Evolutionary conservation across 2,797 vertebrate genomes (phyloP).

Genomic region (Melanotaenia parkinsoni): DNA sequence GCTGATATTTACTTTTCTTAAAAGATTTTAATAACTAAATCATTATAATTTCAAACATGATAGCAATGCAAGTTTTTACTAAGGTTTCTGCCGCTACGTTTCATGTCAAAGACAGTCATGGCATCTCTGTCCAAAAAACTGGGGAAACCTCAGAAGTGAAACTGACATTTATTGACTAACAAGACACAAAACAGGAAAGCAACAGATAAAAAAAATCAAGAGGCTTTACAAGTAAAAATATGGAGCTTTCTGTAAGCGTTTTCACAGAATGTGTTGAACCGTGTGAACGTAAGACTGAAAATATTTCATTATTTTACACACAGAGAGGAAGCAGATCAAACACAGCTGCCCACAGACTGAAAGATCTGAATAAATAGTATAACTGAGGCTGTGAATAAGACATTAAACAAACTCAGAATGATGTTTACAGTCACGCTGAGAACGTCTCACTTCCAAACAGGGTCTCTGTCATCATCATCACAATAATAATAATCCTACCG

Average conservation of each 20-base stretch:
- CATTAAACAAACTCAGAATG: not conserved
- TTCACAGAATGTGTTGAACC: not conserved
- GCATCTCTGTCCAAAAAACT: not conserved
- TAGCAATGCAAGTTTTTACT: not conserved
- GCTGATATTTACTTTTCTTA: not conserved
- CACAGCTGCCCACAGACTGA: conserved; percentile 15
- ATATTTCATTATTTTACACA: conserved; percentile 3
- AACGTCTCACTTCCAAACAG: not conserved
- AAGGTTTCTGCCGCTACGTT: too few species aligned
- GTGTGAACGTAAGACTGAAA: conserved; percentile 16
- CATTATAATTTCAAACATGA: not conserved
- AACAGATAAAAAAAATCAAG: not conserved
- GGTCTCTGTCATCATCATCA: not conserved
- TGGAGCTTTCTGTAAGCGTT: not conserved
- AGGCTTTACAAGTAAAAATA: not conserved
- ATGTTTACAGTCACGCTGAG: conserved; percentile 14
- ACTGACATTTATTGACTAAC: not conserved
- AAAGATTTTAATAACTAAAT: not conserved
- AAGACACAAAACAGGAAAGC: not conserved
- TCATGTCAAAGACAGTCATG: not conserved
- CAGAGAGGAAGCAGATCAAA: not conserved
- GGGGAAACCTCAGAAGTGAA: not conserved
- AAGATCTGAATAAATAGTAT: conserved; percentile 46
- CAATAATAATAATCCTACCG: not conserved
- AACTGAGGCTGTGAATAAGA: conserved; percentile 26